Percentiles rank a stretch among this genome's conserved stretches.
phyloP scores from a whole-genome alignment of 1,140 invertebrate genomes.

The Sitophilus oryzae region DNA sequence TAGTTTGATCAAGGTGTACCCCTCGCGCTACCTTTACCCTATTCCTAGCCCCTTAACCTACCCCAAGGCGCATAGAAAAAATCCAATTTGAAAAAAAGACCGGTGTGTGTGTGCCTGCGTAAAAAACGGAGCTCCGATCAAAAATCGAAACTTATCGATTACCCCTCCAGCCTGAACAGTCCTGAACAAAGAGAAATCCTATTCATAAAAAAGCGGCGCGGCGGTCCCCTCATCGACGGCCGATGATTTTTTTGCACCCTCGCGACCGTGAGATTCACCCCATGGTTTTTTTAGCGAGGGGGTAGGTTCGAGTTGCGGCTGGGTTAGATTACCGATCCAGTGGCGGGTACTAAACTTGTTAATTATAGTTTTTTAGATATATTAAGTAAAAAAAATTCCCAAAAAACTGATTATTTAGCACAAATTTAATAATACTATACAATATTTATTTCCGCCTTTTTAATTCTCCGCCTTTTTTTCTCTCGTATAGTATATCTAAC shows the following conservation, averaged over 20 bases:
- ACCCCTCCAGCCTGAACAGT: background rate
- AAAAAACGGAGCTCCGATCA: background rate
- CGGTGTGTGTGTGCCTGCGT: background rate
- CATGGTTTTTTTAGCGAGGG: background rate
- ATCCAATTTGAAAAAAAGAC: too few relatives aligned
- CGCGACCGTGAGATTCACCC: background rate
- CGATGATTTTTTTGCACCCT: background rate
- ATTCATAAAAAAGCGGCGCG: background rate
- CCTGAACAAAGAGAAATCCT: background rate
- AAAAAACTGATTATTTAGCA: too few relatives aligned
- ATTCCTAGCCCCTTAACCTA: background rate
- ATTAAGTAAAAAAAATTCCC: too few relatives aligned
- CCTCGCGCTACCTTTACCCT: background rate
- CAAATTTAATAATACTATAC: too few relatives aligned
- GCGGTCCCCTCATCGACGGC: too few relatives aligned
- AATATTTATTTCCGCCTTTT: too few relatives aligned
- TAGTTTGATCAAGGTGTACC: background rate
- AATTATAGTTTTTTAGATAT: too few relatives aligned
- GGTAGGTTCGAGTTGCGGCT: background rate
- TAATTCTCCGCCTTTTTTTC: too few relatives aligned
- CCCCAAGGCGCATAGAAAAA: background rate
- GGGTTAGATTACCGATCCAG: background rate
- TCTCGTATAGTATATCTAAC: too few relatives aligned
- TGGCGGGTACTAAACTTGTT: too few relatives aligned
- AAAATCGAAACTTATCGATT: background rate